These are phyloP conservation scores for Tipula confusa DNA, from an alignment of 2,888 invertebrate species.

Conservation along the genomic window DNA sequence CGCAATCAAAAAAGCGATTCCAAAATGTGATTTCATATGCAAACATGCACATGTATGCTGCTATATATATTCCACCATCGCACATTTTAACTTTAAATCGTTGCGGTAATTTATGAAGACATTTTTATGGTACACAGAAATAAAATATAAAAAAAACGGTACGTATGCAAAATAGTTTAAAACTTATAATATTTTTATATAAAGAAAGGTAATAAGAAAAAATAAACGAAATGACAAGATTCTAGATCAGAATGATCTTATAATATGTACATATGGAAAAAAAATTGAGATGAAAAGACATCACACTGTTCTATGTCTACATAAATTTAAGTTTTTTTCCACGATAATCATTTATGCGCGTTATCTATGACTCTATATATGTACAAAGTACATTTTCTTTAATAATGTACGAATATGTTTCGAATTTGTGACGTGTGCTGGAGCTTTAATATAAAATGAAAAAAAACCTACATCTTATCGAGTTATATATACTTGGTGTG, in stretches of 20 bases:
- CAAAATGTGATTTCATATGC: background rate
- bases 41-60: background rate
- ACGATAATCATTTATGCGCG: background rate
- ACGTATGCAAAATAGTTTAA: background rate
- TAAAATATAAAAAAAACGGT: no score
- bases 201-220: background rate
- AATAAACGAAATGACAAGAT: background rate
- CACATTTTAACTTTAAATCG: background rate
- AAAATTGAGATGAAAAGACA: background rate
- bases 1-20: background rate
- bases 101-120: constrained; percentile 13
- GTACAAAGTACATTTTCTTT: background rate
- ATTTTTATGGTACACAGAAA: constrained; percentile 15
- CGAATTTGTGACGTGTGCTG: no score
- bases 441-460: no score
- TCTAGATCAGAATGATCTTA: background rate
- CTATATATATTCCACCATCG: background rate
- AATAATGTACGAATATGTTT: no score
- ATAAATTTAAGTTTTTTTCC: background rate
- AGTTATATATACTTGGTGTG: no score
- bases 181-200: constrained; percentile 12
- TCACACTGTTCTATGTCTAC: background rate
- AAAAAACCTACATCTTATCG: no score
- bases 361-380: background rate
- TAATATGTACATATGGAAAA: background rate